These are phyloP conservation scores for Rosalia funebris DNA, from an alignment of 2,888 invertebrate species.

Conservation along the genomic window DNA sequence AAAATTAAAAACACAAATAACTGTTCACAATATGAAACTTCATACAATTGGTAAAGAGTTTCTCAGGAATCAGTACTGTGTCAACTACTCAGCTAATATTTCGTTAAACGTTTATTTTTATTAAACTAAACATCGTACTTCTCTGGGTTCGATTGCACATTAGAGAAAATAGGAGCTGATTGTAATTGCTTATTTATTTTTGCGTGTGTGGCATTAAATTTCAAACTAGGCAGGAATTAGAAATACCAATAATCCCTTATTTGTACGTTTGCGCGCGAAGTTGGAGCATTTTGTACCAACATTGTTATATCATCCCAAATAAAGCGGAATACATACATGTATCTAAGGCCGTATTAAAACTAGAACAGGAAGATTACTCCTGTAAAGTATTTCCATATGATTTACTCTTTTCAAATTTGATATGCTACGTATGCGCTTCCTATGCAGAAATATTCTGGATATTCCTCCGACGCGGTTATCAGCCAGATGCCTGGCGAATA, in stretches of 20 bases:
- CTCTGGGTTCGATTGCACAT: no score
- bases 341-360: not conserved
- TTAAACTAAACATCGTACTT: no score
- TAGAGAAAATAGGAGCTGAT: no score
- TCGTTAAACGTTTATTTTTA: no score
- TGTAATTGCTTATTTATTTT: no score
- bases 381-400: slow-evolving; percentile 1
- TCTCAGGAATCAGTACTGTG: no score
- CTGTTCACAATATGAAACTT: no score
- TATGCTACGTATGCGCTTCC: not conserved
- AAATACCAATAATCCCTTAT: not conserved
- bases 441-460: slow-evolving; percentile 4
- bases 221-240: not conserved
- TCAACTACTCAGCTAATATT: no score
- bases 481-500: slow-evolving; percentile 7
- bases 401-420: not conserved
- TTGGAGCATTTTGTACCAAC: not conserved
- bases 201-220: no score
- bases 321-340: not conserved
- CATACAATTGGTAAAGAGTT: no score
- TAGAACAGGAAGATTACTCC: not conserved
- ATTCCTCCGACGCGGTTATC: not conserved
- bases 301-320: not conserved
- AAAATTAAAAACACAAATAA: no score
- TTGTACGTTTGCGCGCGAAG: not conserved